These are phyloP conservation scores for Trachelus stipa DNA, from an alignment of 2,888 invertebrate species.

Conservation along the genomic window DNA sequence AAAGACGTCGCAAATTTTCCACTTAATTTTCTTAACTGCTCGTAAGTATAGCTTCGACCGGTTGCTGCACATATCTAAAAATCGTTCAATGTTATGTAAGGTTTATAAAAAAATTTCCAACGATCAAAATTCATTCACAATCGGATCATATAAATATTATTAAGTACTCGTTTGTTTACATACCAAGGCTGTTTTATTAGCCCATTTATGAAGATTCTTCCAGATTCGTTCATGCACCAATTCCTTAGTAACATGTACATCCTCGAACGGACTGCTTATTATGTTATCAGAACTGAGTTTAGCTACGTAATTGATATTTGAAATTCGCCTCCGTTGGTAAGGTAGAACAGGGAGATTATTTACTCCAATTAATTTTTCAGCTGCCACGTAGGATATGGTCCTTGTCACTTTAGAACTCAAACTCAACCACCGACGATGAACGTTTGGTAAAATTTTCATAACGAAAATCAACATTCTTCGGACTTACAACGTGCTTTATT, in stretches of 20 bases:
- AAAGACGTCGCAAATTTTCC: conserved; percentile 52
- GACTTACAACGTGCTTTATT: neutral
- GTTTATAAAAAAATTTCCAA: neutral
- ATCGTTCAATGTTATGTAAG: neutral
- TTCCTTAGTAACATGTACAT: conserved; percentile 11
- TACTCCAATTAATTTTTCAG: neutral
- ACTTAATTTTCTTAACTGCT: conserved; percentile 41
- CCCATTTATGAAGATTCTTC: conserved; percentile 75
- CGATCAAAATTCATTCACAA: neutral
- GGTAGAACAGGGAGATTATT: neutral
- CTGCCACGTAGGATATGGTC: neutral
- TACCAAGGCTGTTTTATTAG: conserved; percentile 73
- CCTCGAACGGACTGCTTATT: conserved; percentile 27
- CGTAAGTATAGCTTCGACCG: conserved; percentile 53
- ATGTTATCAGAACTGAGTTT: conserved; percentile 2
- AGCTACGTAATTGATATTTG: neutral
- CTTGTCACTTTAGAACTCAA: neutral
- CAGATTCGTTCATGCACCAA: conserved; percentile 71
- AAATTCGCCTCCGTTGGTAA: neutral
- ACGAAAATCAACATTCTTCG: neutral
- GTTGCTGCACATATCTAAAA: conserved; percentile 48
- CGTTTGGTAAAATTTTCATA: neutral
- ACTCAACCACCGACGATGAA: neutral
- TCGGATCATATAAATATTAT: neutral
- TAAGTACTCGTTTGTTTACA: conserved; percentile 35